These are phyloP conservation scores for Pseudochaenichthys georgianus DNA, from an alignment of 2,797 vertebrate species.

Conservation along the genomic window DNA sequence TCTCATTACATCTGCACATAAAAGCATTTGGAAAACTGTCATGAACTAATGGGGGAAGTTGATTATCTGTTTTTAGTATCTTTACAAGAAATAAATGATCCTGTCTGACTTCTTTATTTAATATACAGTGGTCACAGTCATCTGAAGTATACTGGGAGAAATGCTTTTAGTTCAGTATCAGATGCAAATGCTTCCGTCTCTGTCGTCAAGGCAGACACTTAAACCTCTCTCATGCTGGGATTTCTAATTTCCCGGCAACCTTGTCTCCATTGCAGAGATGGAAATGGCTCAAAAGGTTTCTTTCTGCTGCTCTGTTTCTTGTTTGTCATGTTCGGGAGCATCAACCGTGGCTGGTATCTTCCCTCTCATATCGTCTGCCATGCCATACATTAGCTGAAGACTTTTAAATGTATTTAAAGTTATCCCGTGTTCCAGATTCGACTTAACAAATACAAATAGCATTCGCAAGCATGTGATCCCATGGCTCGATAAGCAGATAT, in stretches of 20 bases:
- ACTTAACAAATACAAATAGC: neutral
- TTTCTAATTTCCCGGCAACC: constrained; percentile 31
- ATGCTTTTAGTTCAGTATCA: constrained; percentile 8
- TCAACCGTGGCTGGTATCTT: constrained; percentile 17
- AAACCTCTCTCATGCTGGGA: constrained; percentile 23
- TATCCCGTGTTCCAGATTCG: constrained; percentile 8
- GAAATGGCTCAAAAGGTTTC: constrained; percentile 23
- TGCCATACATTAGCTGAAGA: constrained; percentile 13
- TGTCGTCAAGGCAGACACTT: constrained; percentile 5
- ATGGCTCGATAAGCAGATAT: constrained; percentile 6
- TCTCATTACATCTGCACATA: constrained; percentile 8
- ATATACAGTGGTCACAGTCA: neutral
- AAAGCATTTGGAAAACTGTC: neutral
- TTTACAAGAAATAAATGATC: neutral
- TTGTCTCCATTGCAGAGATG: constrained; percentile 12
- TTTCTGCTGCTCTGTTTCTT: constrained; percentile 25
- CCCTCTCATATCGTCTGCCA: neutral
- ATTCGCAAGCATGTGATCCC: neutral
- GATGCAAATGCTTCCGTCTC: constrained; percentile 29
- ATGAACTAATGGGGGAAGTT: neutral
- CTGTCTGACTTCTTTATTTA: constrained; percentile 1
- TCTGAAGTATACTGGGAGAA: constrained; percentile 16
- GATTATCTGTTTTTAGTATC: neutral
- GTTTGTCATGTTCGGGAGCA: constrained; percentile 18
- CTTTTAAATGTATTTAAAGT: constrained; percentile 7